Percentiles rank a stretch among this genome's conserved stretches.
phyloP scores from a whole-genome alignment of 2,113 vertebrate genomes.

The Cairina moschata region DNA sequence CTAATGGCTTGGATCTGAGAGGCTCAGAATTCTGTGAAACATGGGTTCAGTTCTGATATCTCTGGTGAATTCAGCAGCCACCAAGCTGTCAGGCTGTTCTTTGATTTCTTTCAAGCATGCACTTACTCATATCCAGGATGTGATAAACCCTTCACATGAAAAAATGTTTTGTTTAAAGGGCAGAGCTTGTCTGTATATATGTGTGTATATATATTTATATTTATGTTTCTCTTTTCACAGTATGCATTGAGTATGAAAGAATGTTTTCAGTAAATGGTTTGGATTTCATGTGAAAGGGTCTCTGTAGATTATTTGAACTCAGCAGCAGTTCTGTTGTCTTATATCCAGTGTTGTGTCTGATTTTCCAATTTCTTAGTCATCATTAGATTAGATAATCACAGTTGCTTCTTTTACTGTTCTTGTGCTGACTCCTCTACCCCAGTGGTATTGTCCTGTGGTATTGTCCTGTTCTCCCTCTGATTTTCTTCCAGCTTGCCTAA shows the following conservation, averaged over 20 bases:
- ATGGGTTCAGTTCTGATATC: rapidly evolving
- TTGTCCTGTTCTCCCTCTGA: not conserved
- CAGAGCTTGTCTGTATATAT: not conserved
- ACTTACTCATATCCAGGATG: not conserved
- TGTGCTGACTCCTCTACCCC: not conserved
- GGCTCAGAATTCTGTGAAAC: not conserved
- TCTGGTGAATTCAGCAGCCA: not conserved
- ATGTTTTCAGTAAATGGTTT: not conserved
- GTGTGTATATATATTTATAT: too few relatives aligned
- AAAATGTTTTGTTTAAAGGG: not conserved
- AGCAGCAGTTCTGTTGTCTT: not conserved
- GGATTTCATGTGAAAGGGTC: not conserved
- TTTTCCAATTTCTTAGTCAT: not conserved
- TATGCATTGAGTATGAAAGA: not conserved
- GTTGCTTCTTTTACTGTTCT: not conserved
- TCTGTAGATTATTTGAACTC: not conserved
- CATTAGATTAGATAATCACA: not conserved
- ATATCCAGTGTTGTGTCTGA: not conserved
- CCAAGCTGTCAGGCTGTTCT: not conserved
- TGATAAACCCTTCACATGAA: not conserved
- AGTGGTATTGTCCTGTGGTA: not conserved
- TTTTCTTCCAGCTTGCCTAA: not conserved
- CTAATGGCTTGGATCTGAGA: not conserved
- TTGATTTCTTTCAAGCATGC: not conserved
- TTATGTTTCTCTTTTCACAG: not conserved